These are phyloP conservation scores for Pseudorasbora parva DNA, from an alignment of 2,113 vertebrate species.

Conservation along the genomic window DNA sequence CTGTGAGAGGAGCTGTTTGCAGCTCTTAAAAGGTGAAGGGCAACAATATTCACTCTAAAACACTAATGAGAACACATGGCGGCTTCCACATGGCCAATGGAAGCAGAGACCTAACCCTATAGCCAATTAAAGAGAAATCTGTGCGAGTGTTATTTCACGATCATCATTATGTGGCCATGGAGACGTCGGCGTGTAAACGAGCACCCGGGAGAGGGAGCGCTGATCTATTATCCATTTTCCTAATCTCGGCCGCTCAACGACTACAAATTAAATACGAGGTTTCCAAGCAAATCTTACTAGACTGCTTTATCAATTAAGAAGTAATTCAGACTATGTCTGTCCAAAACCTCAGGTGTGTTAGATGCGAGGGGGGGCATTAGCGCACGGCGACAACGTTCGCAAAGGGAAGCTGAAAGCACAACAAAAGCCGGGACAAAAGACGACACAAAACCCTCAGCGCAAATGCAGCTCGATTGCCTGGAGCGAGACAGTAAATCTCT, in stretches of 20 bases:
- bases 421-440: conserved; percentile 38
- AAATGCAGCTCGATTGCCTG: conserved; percentile 25
- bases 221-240: conserved; percentile 36
- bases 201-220: conserved; percentile 33
- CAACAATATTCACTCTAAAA: conserved; percentile 44
- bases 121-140: conserved; percentile 50
- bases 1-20: conserved; percentile 45
- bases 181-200: not conserved
- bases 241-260: conserved; percentile 26
- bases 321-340: not conserved
- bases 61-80: conserved; percentile 56
- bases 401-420: conserved; percentile 25
- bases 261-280: conserved; percentile 9
- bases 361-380: not conserved
- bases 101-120: not conserved
- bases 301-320: not conserved
- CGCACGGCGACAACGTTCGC: conserved; percentile 1
- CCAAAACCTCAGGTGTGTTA: not conserved
- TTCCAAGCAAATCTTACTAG: conserved; percentile 11
- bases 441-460: conserved; percentile 28
- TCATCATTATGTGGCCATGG: conserved; percentile 39
- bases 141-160: conserved; percentile 19
- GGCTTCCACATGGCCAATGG: not conserved
- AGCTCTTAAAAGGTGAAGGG: conserved; percentile 48
- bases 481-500: conserved; percentile 56